Conservation (phyloP, 1,140 invertebrate genomes). For the Chelonus insularis region DNA sequence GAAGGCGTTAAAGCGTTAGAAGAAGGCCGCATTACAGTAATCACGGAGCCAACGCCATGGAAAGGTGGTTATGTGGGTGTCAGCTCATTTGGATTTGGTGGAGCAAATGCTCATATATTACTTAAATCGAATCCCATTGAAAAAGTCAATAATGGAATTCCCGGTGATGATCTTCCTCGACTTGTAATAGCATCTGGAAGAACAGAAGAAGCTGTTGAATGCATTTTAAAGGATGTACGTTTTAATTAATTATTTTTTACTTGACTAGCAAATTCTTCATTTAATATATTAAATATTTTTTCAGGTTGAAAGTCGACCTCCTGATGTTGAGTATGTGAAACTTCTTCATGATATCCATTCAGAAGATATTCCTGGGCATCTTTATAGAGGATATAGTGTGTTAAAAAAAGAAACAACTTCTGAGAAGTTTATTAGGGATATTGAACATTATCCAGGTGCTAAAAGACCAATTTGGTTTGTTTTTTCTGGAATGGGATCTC, state of each 20-base stretch:
- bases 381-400: constrained; percentile 66
- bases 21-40: constrained; percentile 67
- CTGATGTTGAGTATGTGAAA: constrained; percentile 63
- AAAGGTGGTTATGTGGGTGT: constrained; percentile 63
- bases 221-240: constrained; percentile 67
- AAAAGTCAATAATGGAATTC: constrained; percentile 59
- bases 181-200: constrained; percentile 69
- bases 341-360: constrained; percentile 60
- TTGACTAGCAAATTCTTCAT: no score
- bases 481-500: constrained; percentile 89
- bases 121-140: constrained; percentile 62
- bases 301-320: constrained; percentile 55
- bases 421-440: constrained; percentile 53
- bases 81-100: constrained; percentile 70
- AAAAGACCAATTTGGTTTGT: constrained; percentile 81
- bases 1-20: constrained; percentile 69
- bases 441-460: constrained; percentile 65
- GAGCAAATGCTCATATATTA: constrained; percentile 70
- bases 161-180: constrained; percentile 63
- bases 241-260: neutral
- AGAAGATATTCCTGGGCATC: constrained; percentile 64
- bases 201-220: constrained; percentile 72
- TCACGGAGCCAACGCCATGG: constrained; percentile 67
- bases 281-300: constrained; percentile 21
- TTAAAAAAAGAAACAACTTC: constrained; percentile 52